Conservation (phyloP, 2,797 vertebrate genomes). For the Megaceryle alcyon region DNA sequence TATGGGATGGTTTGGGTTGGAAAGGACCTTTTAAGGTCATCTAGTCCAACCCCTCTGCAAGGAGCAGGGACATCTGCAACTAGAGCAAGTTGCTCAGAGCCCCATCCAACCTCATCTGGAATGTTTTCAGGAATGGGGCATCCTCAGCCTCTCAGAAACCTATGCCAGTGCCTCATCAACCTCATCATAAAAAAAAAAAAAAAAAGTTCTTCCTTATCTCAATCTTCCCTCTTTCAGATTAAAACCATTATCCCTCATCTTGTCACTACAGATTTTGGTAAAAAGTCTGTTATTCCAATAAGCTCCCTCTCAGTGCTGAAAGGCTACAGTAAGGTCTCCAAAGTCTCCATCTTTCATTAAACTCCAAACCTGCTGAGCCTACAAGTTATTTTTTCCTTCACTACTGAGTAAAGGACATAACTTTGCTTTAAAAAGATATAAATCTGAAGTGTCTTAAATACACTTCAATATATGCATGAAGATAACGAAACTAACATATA, state of each 20-base stretch:
- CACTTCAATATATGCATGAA: background rate
- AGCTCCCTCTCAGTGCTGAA: background rate
- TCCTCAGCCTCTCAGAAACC: background rate
- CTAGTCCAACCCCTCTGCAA: fast-evolving
- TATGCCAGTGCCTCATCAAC: fast-evolving
- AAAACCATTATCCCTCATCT: background rate
- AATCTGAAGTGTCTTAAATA: background rate
- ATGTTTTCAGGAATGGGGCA: background rate
- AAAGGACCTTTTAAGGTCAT: background rate
- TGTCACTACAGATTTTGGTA: background rate
- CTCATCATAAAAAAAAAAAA: fast-evolving
- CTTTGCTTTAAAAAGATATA: background rate
- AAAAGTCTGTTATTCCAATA: background rate
- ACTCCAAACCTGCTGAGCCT: background rate
- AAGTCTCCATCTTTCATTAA: background rate
- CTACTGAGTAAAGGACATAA: background rate
- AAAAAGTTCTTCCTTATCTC: background rate
- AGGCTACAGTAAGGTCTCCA: background rate
- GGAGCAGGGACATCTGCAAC: fast-evolving
- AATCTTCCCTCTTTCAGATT: background rate
- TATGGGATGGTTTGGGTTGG: background rate
- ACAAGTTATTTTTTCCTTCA: background rate
- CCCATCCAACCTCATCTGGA: fast-evolving
- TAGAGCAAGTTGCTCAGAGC: fast-evolving
- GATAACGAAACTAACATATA: background rate